These are phyloP conservation scores for Sphenopsis melanotis DNA, from an alignment of 2,797 vertebrate genomes.

Conservation along the genomic window DNA sequence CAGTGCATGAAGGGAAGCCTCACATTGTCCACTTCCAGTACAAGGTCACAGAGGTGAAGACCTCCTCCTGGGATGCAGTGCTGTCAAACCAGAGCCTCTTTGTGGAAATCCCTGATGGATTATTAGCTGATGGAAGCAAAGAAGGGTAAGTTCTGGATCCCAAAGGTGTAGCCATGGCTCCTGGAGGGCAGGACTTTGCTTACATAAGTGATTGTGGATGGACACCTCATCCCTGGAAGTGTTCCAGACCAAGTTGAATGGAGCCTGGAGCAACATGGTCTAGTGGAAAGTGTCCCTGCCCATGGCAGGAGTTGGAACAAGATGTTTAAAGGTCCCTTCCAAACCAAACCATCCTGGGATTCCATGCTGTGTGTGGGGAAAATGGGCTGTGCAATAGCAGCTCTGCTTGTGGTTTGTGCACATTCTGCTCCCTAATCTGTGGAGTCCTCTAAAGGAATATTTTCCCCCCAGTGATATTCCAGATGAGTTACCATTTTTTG, in stretches of 20 bases:
- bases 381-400: neutral
- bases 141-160: constrained; percentile 83
- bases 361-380: neutral
- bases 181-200: neutral
- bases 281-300: neutral
- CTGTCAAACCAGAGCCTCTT: constrained; percentile 88
- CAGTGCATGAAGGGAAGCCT: constrained; percentile 82
- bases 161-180: fast-evolving
- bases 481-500: neutral
- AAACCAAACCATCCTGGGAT: neutral
- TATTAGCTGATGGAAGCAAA: constrained; percentile 92
- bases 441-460: neutral
- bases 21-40: constrained; percentile 89
- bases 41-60: constrained; percentile 88
- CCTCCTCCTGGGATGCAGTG: constrained; percentile 90
- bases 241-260: neutral
- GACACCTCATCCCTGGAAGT: neutral
- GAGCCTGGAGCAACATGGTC: neutral
- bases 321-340: neutral
- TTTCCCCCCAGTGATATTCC: neutral
- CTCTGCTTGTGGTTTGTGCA: neutral
- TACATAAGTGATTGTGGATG: neutral
- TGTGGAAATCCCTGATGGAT: constrained; percentile 89
- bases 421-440: neutral
- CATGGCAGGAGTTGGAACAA: neutral